Percentiles rank a stretch among this genome's conserved stretches.
Evolutionary conservation across 2,797 vertebrate genomes (phyloP).

Genomic region (Merluccius polli): DNA sequence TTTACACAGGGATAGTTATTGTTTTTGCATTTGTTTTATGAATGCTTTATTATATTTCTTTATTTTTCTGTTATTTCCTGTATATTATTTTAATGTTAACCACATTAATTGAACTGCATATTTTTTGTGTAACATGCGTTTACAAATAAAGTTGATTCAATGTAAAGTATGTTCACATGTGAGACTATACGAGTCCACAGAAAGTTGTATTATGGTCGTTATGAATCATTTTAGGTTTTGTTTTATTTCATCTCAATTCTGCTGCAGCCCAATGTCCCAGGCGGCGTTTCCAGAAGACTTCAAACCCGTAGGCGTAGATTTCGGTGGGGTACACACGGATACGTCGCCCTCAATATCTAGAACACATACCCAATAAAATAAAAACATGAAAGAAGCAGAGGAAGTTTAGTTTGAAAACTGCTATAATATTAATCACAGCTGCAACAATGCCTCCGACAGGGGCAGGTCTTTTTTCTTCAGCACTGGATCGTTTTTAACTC

Average conservation of each 20-base stretch:
- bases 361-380: too few relatives aligned
- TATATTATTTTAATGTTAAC: not conserved
- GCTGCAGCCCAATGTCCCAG: conserved; percentile 24
- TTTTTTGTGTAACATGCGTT: not conserved
- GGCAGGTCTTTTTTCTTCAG: too few relatives aligned
- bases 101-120: too few relatives aligned
- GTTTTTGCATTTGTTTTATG: not conserved
- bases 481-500: too few relatives aligned
- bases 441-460: too few relatives aligned
- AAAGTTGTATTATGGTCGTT: not conserved
- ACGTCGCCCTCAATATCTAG: too few relatives aligned
- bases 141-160: not conserved
- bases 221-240: not conserved
- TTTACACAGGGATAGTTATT: not conserved
- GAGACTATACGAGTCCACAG: conserved; percentile 27
- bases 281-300: conserved; percentile 24
- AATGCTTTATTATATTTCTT: not conserved
- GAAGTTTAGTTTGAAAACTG: too few relatives aligned
- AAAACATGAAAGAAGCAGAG: too few relatives aligned
- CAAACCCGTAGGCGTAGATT: too few relatives aligned
- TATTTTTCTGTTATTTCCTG: not conserved
- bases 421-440: too few relatives aligned
- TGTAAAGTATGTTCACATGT: conserved; percentile 41
- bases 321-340: too few relatives aligned
- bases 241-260: conserved; percentile 29